Evolutionary conservation across 2,797 vertebrate genomes (phyloP).

Genomic region (Aldrovandia affinis): DNA sequence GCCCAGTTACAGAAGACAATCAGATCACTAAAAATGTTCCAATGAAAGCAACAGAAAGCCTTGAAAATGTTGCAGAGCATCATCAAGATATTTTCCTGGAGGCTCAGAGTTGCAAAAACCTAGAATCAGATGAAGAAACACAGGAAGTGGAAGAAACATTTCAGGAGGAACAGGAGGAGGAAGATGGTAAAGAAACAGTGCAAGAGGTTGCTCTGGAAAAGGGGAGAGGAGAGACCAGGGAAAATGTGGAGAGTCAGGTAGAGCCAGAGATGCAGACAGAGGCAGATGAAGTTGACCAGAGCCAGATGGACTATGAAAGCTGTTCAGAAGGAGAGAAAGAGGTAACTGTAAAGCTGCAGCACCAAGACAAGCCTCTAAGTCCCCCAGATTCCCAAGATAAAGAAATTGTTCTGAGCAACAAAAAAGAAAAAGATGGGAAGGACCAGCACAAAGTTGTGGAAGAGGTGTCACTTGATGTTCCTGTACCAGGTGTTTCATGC

Average conservation of each 20-base stretch:
- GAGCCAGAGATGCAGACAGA: conserved; percentile 25
- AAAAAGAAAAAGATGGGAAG: background rate
- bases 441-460: background rate
- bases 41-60: conserved; percentile 7
- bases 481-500: background rate
- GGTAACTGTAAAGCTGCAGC: background rate
- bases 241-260: conserved; percentile 36
- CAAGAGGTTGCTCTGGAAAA: conserved; percentile 30
- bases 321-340: conserved; percentile 8
- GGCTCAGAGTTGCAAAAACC: conserved; percentile 15
- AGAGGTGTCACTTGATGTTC: background rate
- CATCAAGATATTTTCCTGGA: background rate
- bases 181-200: conserved; percentile 31
- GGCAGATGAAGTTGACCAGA: background rate
- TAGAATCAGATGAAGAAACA: conserved; percentile 29
- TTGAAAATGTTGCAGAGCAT: conserved; percentile 12
- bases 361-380: background rate
- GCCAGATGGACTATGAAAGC: conserved; percentile 12
- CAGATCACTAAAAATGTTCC: background rate
- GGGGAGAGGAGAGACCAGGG: conserved; percentile 32
- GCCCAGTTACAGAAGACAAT: background rate
- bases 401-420: background rate
- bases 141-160: background rate
- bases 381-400: background rate
- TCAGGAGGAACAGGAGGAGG: conserved; percentile 32